phyloP scores from a whole-genome alignment of 1,140 invertebrate species.

The Campoletis sonorensis region DNA sequence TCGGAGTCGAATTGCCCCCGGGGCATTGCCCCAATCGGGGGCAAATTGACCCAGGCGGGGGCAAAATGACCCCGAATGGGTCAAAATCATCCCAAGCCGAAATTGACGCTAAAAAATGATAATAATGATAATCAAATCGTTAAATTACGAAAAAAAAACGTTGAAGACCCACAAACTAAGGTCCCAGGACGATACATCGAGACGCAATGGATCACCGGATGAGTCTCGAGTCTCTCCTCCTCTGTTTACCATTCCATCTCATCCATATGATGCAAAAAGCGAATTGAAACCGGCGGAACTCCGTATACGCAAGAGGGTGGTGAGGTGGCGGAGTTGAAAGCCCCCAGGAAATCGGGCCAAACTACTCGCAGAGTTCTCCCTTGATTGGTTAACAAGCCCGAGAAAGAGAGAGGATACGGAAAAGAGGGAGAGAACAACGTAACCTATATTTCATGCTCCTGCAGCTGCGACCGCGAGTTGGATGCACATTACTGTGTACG shows the following conservation, averaged over 20 bases:
- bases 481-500: not conserved
- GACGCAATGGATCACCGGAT: no score
- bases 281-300: not conserved
- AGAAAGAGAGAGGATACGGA: slow-evolving; percentile 2
- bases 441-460: not conserved
- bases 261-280: not conserved
- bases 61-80: no score
- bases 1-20: no score
- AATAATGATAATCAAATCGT: no score
- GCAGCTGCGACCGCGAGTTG: slow-evolving; percentile 5
- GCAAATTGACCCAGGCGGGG: no score
- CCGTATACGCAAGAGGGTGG: not conserved
- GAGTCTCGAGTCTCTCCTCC: no score
- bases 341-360: slow-evolving; percentile 40
- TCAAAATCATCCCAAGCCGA: no score
- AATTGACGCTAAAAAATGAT: no score
- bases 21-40: no score
- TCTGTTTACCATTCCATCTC: not conserved
- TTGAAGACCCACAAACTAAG: no score
- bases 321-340: not conserved
- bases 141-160: no score
- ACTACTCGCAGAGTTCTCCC: slow-evolving; percentile 52
- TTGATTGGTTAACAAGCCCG: slow-evolving; percentile 61
- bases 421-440: not conserved
- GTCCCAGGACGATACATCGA: no score